Base-by-base conservation (phyloP, 1,140 invertebrate genomes). In the Helicorthomorpha holstii region DNA sequence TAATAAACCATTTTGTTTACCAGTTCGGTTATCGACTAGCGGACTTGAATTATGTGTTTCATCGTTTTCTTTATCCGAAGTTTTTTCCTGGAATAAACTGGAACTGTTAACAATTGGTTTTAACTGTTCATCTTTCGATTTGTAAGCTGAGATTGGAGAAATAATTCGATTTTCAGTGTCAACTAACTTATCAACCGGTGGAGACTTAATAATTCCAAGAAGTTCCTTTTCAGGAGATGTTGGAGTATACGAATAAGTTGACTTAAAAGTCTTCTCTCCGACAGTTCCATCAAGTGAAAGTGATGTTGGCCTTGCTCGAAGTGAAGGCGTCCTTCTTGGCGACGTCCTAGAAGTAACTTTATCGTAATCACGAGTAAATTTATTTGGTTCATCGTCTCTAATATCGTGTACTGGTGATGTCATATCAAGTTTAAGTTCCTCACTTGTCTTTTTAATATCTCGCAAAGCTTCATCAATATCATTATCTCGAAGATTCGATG, bases 391-490 rank as follows among this genome's bases (percentile, higher is more conserved):
- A 7, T 4, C 19, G 4, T 7, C 19, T 19, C 44, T 46, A 19
- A 22, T 7, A 19, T 46, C 44, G 7, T 7, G 4, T 46, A 16
- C 7, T 7, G 7, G 7, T 16, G 7, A 7, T 16, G 7, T 16
- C 29, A 34, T 34, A 7, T 34, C 29, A 7, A 3, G 3, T 44
- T 51, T 4, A 25, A 51, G 24, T 26, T 51, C 50, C 19, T 51
- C 43, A 3, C 50, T n/a, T 10, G 50, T 43, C 10, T 52, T 47
- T 23, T 52, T 19, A 24, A 48, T 47, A 22, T 48, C 45, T 48
- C 26, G 4, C 3, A 38, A 29, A 3, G 27, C 26, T 34, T 52
- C n/a, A 23, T 52, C 44, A n/a, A 47, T 38, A 21, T 51, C 21
- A 22, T 22, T 4, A 46, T 21, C 7, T 22, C 44, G 7, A 22